phyloP scores from a whole-genome alignment of 2,113 vertebrate genomes.

The Morone saxatilis region DNA sequence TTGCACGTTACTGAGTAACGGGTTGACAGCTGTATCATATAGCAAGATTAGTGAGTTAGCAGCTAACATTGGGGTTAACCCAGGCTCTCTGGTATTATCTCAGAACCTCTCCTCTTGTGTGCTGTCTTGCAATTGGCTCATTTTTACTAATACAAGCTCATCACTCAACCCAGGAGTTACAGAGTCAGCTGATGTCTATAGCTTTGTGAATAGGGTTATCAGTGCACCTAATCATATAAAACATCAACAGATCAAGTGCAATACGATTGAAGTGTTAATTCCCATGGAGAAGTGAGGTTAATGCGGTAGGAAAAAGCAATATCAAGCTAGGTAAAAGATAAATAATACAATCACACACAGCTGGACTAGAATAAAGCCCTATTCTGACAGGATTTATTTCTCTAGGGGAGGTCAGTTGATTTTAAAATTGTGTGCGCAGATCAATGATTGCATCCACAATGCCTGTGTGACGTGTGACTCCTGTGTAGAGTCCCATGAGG shows the following conservation, averaged over 20 bases:
- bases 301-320: not conserved
- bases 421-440: not conserved
- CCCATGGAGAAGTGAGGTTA: not conserved
- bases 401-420: not conserved
- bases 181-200: not conserved
- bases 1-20: not conserved
- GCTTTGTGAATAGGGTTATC: not conserved
- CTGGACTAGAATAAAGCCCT: not conserved
- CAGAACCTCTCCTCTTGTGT: not conserved
- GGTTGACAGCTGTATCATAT: not conserved
- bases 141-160: not conserved
- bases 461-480: no score
- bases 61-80: not conserved
- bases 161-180: not conserved
- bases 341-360: not conserved
- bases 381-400: not conserved
- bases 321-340: not conserved
- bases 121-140: not conserved
- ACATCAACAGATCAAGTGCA: not conserved
- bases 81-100: not conserved
- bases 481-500: not conserved
- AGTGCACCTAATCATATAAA: not conserved
- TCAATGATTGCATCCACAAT: not conserved
- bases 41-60: not conserved
- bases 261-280: not conserved